phyloP scores from a whole-genome alignment of 2,888 invertebrate genomes.

The Gerosis bhagava region DNA sequence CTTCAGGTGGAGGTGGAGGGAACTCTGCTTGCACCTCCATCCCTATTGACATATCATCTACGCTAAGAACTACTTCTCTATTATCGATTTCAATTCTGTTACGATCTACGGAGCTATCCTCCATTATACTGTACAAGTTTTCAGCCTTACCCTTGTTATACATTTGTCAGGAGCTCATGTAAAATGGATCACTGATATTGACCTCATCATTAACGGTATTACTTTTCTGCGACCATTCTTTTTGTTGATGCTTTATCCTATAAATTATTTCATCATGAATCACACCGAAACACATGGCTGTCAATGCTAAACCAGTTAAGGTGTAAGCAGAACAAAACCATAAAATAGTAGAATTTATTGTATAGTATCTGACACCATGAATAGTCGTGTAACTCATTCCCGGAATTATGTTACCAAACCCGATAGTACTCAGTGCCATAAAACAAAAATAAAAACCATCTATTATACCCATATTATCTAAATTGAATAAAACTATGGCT shows the following conservation, averaged over 20 bases:
- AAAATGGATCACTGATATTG: slow-evolving; percentile 84
- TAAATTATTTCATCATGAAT: slow-evolving; percentile 94
- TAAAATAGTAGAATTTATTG: slow-evolving; percentile 86
- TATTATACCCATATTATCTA: slow-evolving; percentile 95
- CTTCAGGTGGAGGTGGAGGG: slow-evolving; percentile 68
- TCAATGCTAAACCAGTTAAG: slow-evolving; percentile 92
- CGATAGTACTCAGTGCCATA: slow-evolving; percentile 96
- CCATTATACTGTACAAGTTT: slow-evolving; percentile 82
- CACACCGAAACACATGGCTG: slow-evolving; percentile 95
- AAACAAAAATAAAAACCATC: slow-evolving; percentile 98
- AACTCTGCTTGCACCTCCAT: slow-evolving; percentile 59
- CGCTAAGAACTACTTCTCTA: slow-evolving; percentile 74
- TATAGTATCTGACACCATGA: slow-evolving; percentile 78
- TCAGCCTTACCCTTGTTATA: slow-evolving; percentile 78
- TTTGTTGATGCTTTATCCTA: slow-evolving; percentile 88
- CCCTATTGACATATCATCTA: slow-evolving; percentile 71
- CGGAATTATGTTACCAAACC: slow-evolving; percentile 93
- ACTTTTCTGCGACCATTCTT: slow-evolving; percentile 83
- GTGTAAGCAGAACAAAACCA: slow-evolving; percentile 96
- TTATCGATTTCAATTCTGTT: slow-evolving; percentile 74
- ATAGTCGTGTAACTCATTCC: slow-evolving; percentile 82
- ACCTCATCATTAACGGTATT: slow-evolving; percentile 86
- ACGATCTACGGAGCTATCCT: slow-evolving; percentile 71
- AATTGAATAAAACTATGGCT: slow-evolving; percentile 92
- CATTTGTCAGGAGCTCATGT: slow-evolving; percentile 89